Base-by-base conservation (phyloP, 2,113 vertebrate genomes). In the Acrocephalus arundinaceus region DNA sequence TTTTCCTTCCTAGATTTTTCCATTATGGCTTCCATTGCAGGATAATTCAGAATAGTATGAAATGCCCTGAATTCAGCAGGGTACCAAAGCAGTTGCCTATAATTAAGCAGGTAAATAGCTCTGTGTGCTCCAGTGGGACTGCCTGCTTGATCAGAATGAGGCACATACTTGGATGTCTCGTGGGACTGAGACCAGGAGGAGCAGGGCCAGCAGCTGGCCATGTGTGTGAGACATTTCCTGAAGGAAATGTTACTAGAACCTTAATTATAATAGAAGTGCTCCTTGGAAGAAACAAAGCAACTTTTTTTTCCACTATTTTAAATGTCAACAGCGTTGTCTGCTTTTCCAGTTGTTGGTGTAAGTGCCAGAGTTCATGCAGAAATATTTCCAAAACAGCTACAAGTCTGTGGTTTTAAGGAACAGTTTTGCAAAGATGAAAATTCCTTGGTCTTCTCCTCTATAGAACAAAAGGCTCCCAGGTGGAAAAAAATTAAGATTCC, bases 161-260 rank as follows among this genome's bases (percentile, higher is more conserved):
- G 21, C 6, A 6, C 30, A 5, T 15, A 41, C 61, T n/a, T 72
- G 8, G 11, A 4, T 46, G 37, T 78, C 49, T 94, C 17, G 0
- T 61, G 74, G 66, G 66, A 31, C 70, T 45, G 63, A 67, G 70
- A 49, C 21, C 75, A 88, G 84, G 70, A 93, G 75, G 59, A 93
- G 63, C n/a, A 82, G 74, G 59, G 41, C 72, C 82, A 85, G 74
- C 81, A 89, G 66, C 75, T 89, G 62, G 27, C 77, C 6, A 0
- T 78, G 76, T 67, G 55, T 41, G 49, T 59, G 65, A 72, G 79
- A 85, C 49, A 23, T 87, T 96, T 95, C 80, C 79, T 95, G 37
- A 83, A 95, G 94, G 88, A 95, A 96, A 86, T 87, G 90, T 78
- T 93, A 41, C 76, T 63, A 6, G 35, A 73, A 17, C 39, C 49